Percentiles rank a stretch among this genome's conserved stretches.
These are phyloP conservation scores for Doris montereyensis DNA, from an alignment of 2,888 invertebrate species.

Conservation along the genomic window DNA sequence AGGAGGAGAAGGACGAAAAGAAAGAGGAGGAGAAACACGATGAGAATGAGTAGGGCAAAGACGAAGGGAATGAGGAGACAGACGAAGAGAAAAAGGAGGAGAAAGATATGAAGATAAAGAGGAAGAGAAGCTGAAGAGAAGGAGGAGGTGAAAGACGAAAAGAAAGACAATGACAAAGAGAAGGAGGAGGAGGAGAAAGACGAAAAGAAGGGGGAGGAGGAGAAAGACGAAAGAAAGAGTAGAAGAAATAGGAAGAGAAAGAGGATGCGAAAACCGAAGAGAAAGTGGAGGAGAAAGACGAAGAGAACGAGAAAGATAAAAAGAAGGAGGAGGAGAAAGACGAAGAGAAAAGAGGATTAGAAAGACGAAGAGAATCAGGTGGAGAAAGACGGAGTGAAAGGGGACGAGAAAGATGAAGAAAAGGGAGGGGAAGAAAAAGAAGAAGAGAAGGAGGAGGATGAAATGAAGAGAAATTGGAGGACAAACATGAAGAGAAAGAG, in stretches of 20 bases:
- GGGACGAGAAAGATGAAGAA: too few relatives aligned
- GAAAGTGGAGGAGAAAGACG: slow-evolving; percentile 10
- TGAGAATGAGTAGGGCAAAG: not conserved
- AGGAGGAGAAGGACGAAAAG: too few relatives aligned
- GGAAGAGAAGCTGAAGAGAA: too few relatives aligned
- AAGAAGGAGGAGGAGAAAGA: not conserved
- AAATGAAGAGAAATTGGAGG: not conserved
- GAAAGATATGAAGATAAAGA: too few relatives aligned
- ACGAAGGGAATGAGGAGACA: not conserved
- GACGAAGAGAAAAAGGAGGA: not conserved
- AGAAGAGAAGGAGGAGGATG: not conserved
- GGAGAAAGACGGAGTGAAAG: too few relatives aligned
- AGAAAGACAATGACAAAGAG: too few relatives aligned
- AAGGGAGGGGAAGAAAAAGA: not conserved
- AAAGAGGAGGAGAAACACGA: too few relatives aligned
- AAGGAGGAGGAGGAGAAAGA: too few relatives aligned
- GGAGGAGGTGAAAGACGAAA: not conserved
- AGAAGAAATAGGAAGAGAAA: not conserved
- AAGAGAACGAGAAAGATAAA: not conserved
- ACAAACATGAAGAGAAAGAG: not conserved
- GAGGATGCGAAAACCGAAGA: not conserved
- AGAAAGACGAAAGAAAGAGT: not conserved
- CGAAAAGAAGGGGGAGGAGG: too few relatives aligned
- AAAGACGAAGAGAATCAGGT: too few relatives aligned
- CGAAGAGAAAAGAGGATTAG: not conserved